Base-by-base conservation (phyloP, 2,888 invertebrate species). In the Nomada ferruginata region DNA sequence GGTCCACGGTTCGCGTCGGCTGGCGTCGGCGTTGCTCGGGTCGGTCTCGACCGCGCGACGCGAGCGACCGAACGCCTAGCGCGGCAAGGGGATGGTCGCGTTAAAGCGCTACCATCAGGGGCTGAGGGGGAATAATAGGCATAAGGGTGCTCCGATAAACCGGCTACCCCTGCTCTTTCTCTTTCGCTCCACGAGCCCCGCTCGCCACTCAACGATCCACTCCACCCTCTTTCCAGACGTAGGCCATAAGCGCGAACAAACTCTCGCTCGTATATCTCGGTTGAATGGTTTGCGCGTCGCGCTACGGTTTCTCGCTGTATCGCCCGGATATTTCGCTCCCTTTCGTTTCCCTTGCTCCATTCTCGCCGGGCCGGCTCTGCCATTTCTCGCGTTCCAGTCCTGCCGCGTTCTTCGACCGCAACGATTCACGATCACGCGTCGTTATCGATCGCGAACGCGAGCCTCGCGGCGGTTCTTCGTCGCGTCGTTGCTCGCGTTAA, bases 181-280 rank as follows among this genome's bases (percentile, higher is more conserved):
- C 68, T 36, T 63, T 63, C 66, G n/a, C 61, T 52, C 70, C 18
- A 1, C 55, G 10, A 52, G 50, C 20, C 15, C 55, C 84, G 15
- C 75, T 64, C 65, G 74, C 72, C 70, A 66, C 73, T 55, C 52
- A 83, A 7, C 29, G 26, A 2, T 59, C 59, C 59, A n/a, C 29
- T 3, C 72, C 55, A 55, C 80, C 74, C 81, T 83, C 78, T 85
- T 86, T 87, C 83, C 84, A 87, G 89, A 89, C 91, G 89, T 83
- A 84, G 82, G 83, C 90, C 89, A 91, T 89, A 88, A 89, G 90
- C 91, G 90, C 89, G 90, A 94, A 94, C 94, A 94, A 94, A 94
- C 94, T 94, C 94, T 94, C 93, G 94, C 93, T 94, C 94, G 94
- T 94, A 94, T 94, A 94, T 94, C 94, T 94, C 93, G 92, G 91